Base-by-base conservation (phyloP, 2,797 vertebrate species). In the Chromis chromis region DNA sequence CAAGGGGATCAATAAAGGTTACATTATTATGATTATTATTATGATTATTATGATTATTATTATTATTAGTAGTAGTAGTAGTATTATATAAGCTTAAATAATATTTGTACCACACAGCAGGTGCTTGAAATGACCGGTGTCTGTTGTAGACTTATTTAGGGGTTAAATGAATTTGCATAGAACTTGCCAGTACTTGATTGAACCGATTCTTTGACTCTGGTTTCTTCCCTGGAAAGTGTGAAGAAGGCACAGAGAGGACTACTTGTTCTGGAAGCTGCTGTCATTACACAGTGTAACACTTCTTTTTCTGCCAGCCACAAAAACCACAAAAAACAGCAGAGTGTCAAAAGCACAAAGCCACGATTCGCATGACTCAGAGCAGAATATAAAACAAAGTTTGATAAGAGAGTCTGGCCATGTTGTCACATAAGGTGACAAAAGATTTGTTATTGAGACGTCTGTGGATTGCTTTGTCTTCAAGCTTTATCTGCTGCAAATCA, bases 241-340 rank as follows among this genome's bases (percentile, higher is more conserved):
- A 49, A 85, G 63, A 88, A 74, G 76, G 4, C 21, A 50, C 44
- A 49, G 46, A 49, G 46, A 49, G 9, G 46, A 54, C 24, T 19
- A 7, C 67, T 82, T 88, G 78, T 84, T 84, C 74, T 58, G 71
- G 25, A 48, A 11, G 46, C 46, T 49, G 46, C 46, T 21, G 46
- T 21, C n/a, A 11, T 22, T 21, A 9, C 8, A 16, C 40, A 81
- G 79, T 66, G 27, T 36, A 28, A 17, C 60, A 84, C 78, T 81
- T 85, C 78, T 31, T 25, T 25, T 73, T 78, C 76, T 77, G 58
- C 52, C 69, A 24, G 40, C 78, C 63, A 63, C 80, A 60, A 64
- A 82, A 83, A 77, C 60, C 78, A 52, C 64, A 54, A 42, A 68
- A 81, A 17, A 42, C 40, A 4, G 16, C 40, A 42, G 13, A 16